Percentiles rank a stretch among this genome's conserved stretches.
Conservation (phyloP, 1,140 invertebrate genomes). For the Schlechtendalia chinensis region DNA sequence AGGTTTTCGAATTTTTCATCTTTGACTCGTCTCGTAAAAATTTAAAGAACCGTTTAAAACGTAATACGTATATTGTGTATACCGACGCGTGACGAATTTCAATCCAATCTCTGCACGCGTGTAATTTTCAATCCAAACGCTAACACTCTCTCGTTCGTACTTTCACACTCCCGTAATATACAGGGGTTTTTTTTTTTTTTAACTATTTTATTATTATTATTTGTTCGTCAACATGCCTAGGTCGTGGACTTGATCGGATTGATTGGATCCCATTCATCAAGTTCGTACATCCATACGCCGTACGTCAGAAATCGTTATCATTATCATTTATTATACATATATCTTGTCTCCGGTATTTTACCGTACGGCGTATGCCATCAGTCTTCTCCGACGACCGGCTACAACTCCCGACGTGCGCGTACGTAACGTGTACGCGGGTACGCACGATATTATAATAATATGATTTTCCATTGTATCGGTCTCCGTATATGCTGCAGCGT, state of each 20-base stretch:
- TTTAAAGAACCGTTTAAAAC: too few relatives aligned
- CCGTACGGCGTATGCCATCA: background rate
- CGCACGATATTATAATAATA: background rate
- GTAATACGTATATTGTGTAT: too few relatives aligned
- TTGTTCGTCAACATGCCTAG: background rate
- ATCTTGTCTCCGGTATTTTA: background rate
- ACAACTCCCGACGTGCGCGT: background rate
- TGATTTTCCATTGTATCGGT: background rate
- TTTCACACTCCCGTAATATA: too few relatives aligned
- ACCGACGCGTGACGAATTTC: too few relatives aligned
- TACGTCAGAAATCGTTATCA: slow-evolving; percentile 29
- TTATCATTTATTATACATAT: slow-evolving; percentile 19
- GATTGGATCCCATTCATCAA: slow-evolving; percentile 31
- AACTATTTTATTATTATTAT: too few relatives aligned
- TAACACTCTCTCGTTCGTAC: slow-evolving; percentile 4
- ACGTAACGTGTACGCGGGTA: background rate
- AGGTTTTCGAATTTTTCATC: too few relatives aligned
- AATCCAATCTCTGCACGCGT: too few relatives aligned
- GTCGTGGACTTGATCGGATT: slow-evolving; percentile 19
- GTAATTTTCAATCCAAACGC: too few relatives aligned
- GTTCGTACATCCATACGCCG: background rate
- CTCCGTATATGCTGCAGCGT: background rate
- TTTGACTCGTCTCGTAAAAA: too few relatives aligned
- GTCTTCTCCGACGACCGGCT: slow-evolving; percentile 7
- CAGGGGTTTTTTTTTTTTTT: too few relatives aligned